Conservation (phyloP, 2,113 vertebrate genomes). For the Proterorhinus semilunaris region DNA sequence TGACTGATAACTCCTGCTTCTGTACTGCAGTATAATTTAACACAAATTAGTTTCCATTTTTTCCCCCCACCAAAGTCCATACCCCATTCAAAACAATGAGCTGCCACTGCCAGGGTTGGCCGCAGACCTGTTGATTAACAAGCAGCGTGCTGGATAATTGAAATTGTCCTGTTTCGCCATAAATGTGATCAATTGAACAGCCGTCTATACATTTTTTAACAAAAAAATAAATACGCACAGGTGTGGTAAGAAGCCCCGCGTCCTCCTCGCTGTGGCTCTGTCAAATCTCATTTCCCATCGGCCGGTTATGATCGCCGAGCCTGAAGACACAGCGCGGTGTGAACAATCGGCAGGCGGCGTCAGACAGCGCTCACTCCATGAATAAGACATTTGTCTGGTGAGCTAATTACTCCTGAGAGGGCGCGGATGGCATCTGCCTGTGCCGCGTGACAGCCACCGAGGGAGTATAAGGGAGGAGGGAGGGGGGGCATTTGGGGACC, state of each 20-base stretch:
- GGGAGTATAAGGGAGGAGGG: slow-evolving; percentile 17
- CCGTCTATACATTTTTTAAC: too few relatives aligned
- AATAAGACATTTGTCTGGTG: slow-evolving; percentile 69
- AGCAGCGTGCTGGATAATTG: too few relatives aligned
- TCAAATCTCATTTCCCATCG: slow-evolving; percentile 50
- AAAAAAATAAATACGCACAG: too few relatives aligned
- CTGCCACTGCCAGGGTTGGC: too few relatives aligned
- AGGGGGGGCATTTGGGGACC: slow-evolving; percentile 44
- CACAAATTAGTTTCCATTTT: too few relatives aligned
- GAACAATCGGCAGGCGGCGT: slow-evolving; percentile 62
- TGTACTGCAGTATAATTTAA: too few relatives aligned
- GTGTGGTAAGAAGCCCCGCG: slow-evolving; percentile 17
- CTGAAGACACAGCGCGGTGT: slow-evolving; percentile 46
- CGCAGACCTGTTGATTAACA: too few relatives aligned
- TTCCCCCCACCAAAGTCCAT: too few relatives aligned
- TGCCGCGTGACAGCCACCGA: slow-evolving; percentile 59
- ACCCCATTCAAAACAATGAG: too few relatives aligned
- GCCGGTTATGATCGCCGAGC: slow-evolving; percentile 36
- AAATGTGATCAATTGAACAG: too few relatives aligned
- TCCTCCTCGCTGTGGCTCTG: slow-evolving; percentile 3
- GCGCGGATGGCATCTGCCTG: slow-evolving; percentile 63
- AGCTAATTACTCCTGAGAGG: slow-evolving; percentile 70
- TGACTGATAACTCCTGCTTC: too few relatives aligned
- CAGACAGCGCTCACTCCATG: slow-evolving; percentile 59
- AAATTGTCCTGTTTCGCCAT: too few relatives aligned